phyloP scores from a whole-genome alignment of 2,797 vertebrate genomes.

The Enteromius unitaeniatus region DNA sequence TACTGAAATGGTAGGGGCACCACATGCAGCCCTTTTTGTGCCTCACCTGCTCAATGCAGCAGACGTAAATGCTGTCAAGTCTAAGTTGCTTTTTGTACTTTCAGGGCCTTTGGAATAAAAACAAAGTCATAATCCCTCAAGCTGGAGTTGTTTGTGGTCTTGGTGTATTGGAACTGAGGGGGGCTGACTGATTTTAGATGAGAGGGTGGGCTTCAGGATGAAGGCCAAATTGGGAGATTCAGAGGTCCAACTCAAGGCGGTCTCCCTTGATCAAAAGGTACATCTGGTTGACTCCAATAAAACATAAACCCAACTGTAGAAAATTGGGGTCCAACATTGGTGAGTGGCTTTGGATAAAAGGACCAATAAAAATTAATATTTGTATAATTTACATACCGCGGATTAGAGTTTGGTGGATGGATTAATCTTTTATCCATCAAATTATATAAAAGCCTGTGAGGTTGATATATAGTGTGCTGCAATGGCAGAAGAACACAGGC shows the following conservation, averaged over 20 bases:
- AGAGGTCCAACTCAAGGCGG: constrained; percentile 68
- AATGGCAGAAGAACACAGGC: constrained; percentile 60
- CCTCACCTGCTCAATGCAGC: constrained; percentile 12
- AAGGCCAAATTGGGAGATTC: constrained; percentile 55
- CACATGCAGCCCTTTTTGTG: constrained; percentile 2
- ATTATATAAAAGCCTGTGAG: constrained; percentile 55
- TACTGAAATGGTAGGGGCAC: constrained; percentile 20
- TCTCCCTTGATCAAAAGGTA: constrained; percentile 77
- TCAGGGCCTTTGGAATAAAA: background rate
- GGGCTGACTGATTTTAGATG: constrained; percentile 36
- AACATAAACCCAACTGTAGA: constrained; percentile 72
- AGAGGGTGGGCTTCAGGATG: constrained; percentile 51
- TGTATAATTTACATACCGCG: constrained; percentile 62
- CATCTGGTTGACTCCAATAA: constrained; percentile 75
- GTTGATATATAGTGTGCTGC: constrained; percentile 51
- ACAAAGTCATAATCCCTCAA: background rate
- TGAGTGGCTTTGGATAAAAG: constrained; percentile 76
- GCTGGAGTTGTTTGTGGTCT: constrained; percentile 28
- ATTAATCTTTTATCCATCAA: constrained; percentile 66
- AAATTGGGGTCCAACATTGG: constrained; percentile 69
- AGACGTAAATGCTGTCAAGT: constrained; percentile 10
- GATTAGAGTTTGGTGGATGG: constrained; percentile 61
- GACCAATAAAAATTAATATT: constrained; percentile 73
- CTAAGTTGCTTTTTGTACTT: constrained; percentile 13
- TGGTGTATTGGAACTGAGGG: constrained; percentile 9